phyloP scores from a whole-genome alignment of 1,140 invertebrate genomes.

The Pseudobourletiella spinata region DNA sequence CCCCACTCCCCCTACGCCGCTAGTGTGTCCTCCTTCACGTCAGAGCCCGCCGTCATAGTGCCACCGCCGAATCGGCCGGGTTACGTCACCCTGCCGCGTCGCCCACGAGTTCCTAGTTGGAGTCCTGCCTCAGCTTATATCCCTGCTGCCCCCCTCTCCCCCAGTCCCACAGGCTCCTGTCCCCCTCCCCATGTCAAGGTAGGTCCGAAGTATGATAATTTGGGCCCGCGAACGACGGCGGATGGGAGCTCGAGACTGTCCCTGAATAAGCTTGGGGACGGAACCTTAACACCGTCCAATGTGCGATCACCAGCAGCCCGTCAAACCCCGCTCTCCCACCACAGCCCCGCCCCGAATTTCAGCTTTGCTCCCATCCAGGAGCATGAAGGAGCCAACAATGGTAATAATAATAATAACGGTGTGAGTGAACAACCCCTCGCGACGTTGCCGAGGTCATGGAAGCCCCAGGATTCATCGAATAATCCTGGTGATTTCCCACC shows the following conservation, averaged over 20 bases:
- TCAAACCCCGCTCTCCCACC: slow-evolving; percentile 5
- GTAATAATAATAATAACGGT: background rate
- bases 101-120: slow-evolving; percentile 71
- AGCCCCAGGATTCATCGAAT: slow-evolving; percentile 17
- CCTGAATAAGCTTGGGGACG: slow-evolving; percentile 41
- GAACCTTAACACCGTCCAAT: background rate
- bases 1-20: slow-evolving; percentile 25
- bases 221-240: slow-evolving; percentile 77
- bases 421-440: slow-evolving; percentile 1
- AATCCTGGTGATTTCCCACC: background rate
- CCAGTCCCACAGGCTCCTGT: slow-evolving; percentile 40
- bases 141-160: slow-evolving; percentile 43
- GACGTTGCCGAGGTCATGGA: slow-evolving; percentile 21
- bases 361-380: slow-evolving; percentile 30
- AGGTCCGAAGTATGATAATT: slow-evolving; percentile 78
- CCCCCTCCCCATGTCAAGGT: slow-evolving; percentile 40
- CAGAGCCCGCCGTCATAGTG: slow-evolving; percentile 42
- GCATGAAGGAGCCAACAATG: background rate
- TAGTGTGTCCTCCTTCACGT: slow-evolving; percentile 17
- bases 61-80: slow-evolving; percentile 48
- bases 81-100: slow-evolving; percentile 72
- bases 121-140: slow-evolving; percentile 34
- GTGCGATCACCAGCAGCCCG: slow-evolving; percentile 9
- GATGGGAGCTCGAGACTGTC: slow-evolving; percentile 76
- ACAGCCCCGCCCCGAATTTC: slow-evolving; percentile 5